Percentiles rank a stretch among this genome's conserved stretches.
phyloP scores from a whole-genome alignment of 2,888 invertebrate genomes.

The Ophion costatus region DNA sequence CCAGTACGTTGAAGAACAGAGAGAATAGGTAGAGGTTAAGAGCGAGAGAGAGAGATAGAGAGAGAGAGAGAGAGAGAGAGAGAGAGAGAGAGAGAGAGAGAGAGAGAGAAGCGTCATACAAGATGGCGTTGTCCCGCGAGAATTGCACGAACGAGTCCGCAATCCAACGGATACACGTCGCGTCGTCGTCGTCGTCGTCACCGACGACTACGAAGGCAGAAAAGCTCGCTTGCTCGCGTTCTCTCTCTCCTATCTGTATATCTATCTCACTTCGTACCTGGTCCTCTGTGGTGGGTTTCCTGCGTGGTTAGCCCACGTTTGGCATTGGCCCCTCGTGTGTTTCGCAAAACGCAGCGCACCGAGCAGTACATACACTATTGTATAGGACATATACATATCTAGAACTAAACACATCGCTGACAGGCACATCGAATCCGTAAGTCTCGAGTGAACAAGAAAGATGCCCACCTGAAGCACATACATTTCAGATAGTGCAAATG shows the following conservation, averaged over 20 bases:
- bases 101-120: slow-evolving; percentile 70
- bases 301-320: slow-evolving; percentile 68
- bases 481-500: slow-evolving; percentile 23
- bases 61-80: slow-evolving; percentile 38
- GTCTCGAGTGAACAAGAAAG: slow-evolving; percentile 46
- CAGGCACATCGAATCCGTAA: slow-evolving; percentile 48
- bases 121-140: slow-evolving; percentile 81
- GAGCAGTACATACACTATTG: slow-evolving; percentile 6
- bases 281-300: slow-evolving; percentile 37
- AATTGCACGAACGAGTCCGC: slow-evolving; percentile 80
- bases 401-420: slow-evolving; percentile 59
- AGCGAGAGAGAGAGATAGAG: slow-evolving; percentile 45
- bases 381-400: slow-evolving; percentile 7
- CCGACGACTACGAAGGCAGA: slow-evolving; percentile 66
- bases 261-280: slow-evolving; percentile 54
- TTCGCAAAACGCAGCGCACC: slow-evolving; percentile 69
- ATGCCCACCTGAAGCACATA: slow-evolving; percentile 36
- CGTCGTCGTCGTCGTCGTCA: slow-evolving; percentile 76
- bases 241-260: slow-evolving; percentile 40
- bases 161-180: slow-evolving; percentile 81
- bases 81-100: slow-evolving; percentile 48
- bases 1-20: slow-evolving; percentile 55
- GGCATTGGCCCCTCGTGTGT: slow-evolving; percentile 68
- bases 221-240: slow-evolving; percentile 61
- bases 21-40: slow-evolving; percentile 12